Base-by-base conservation (phyloP, 2,113 vertebrate species). In the Melanerpes aurifrons region DNA sequence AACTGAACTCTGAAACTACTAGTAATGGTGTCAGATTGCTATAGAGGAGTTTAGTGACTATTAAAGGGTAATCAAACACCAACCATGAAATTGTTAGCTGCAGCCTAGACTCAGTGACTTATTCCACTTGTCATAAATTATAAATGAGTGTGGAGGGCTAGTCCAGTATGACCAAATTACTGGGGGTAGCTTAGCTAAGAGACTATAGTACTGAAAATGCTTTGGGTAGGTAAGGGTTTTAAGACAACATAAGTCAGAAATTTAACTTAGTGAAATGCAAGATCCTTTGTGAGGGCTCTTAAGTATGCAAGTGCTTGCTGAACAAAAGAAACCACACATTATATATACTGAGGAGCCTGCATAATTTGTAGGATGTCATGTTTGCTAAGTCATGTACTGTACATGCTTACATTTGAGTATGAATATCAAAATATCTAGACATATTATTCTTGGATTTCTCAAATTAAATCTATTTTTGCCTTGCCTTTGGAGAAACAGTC, bases 31-130 rank as follows among this genome's bases (percentile, higher is more conserved):
- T 92, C 82, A 94, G 64, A 66, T 88, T 75, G 90, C 87, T 89
- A 86, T 89, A 93, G 92, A 92, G 62, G 93, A 58, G 61, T 95
- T 93, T n/a, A n/a, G n/a, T n/a, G n/a, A n/a, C n/a, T n/a, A n/a
- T n/a, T n/a, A n/a, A n/a, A n/a, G n/a, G n/a, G n/a, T n/a, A n/a
- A n/a, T n/a, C n/a, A n/a, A 59, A 89, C 57, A 54, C 72, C 63
- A 86, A 85, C 84, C 66, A 79, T 94, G 94, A 94, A 96, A 90
- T 73, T 47, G 54, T 50, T 74, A 37, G 50, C 84, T 61, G 10
- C 50, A 72, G 57, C 63, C 63, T 66, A 45, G 64, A 57, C 85
- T 78, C 47, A 86, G 29, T 4, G 12, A 43, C 12, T 87, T 72
- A 56, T 37, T 84, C 35, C 6, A 20, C 43, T 85, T 77, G 48